Evolutionary conservation across 1,140 invertebrate genomes (phyloP), one percentile per base, ranked within the genome.

Genomic region (Polyergus mexicanus): DNA sequence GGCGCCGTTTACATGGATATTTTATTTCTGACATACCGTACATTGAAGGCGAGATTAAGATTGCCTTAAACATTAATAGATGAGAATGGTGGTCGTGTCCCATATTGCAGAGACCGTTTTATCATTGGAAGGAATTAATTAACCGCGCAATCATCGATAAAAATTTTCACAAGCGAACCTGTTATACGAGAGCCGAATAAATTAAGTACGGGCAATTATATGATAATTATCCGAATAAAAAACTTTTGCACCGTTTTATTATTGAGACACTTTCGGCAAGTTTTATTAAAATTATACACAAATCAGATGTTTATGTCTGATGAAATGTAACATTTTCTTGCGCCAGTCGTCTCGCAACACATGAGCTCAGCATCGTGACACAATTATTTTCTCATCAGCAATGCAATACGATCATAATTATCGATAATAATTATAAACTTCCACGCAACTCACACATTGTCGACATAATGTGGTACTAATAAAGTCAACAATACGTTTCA

Each of bases 321-420:
- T 44, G 86, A 72, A 87, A 89, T 89, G 47, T 76, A 74, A 62
- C 13, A 28, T 47, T 38, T 51, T 69, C 41, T 90, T 76, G 75
- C 87, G 65, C 80, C 74, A 89, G 54, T 51, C 41, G 13, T 60
- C 47, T 4, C 35, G 75, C 44, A 72, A 81, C 28, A 16, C 44
- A 47, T 47, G 85, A 41, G 44, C 68, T 75, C 44, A 13, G 75
- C 35, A 65, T 51, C 76, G 22, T 84, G 81, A 80, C 69, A 81
- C 76, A 51, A 87, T 87, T 87, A 87, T 76, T 76, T 19, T 75
- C 88, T 81, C 85, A 72, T 87, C 86, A 84, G 58, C 63, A 72
- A 85, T 71, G 60, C 54, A 83, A 85, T 58, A 54, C 62, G 44
- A 51, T 74, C 71, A 65, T 3, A 28, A 51, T 51, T 19, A 51